Percentiles rank a stretch among this genome's conserved stretches.
phyloP scores from a whole-genome alignment of 2,113 vertebrate genomes.

The Amazona guildingii region DNA sequence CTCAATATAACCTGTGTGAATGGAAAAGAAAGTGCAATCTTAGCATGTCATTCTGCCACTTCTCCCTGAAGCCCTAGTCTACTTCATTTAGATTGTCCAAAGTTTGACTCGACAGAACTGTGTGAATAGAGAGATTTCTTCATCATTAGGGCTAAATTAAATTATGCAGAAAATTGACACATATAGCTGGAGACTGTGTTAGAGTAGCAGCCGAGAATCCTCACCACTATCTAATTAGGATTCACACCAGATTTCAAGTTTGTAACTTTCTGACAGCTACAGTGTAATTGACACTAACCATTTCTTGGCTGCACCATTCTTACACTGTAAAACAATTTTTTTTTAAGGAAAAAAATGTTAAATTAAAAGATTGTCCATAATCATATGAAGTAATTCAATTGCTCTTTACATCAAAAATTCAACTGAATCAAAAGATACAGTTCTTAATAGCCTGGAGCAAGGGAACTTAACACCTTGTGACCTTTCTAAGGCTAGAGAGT shows the following conservation, averaged over 20 bases:
- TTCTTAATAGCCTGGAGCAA: background rate
- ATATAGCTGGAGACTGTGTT: background rate
- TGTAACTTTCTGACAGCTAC: constrained; percentile 70
- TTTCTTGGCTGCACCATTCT: constrained; percentile 8
- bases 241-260: constrained; percentile 47
- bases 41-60: background rate
- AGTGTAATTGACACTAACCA: constrained; percentile 65
- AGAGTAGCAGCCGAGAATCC: constrained; percentile 44
- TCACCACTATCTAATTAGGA: constrained; percentile 54
- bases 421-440: background rate
- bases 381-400: background rate
- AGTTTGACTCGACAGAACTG: constrained; percentile 45
- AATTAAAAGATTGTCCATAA: background rate
- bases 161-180: constrained; percentile 63
- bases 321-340: background rate
- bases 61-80: background rate
- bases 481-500: constrained; percentile 18
- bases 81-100: constrained; percentile 48
- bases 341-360: constrained; percentile 1
- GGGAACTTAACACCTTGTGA: constrained; percentile 59
- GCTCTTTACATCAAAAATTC: background rate
- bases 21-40: constrained; percentile 24
- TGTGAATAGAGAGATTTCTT: constrained; percentile 55
- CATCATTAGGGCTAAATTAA: constrained; percentile 59
- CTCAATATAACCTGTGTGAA: constrained; percentile 88